Conservation (phyloP, 2,797 vertebrate species). For the Premnoplex brunnescens region DNA sequence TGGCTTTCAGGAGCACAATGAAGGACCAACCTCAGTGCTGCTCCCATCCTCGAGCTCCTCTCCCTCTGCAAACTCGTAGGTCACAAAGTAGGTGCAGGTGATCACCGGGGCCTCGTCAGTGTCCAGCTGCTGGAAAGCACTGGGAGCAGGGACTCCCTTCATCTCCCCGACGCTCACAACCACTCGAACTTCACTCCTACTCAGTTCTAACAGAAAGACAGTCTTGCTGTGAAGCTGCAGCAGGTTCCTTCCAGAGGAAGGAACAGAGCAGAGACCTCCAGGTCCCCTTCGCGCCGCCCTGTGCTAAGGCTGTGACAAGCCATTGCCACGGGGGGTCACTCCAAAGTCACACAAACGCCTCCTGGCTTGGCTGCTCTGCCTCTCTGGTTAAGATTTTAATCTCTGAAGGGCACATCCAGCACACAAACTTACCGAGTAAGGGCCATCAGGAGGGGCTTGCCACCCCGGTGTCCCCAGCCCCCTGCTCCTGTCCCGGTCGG, state of each 20-base stretch:
- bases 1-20: not conserved
- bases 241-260: not conserved
- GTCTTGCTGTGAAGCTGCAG: not conserved
- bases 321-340: constrained; percentile 63
- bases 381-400: not conserved
- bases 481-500: not conserved
- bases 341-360: not conserved
- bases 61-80: constrained; percentile 78
- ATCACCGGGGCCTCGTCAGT: constrained; percentile 67
- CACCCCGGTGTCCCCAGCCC: not conserved
- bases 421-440: not conserved
- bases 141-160: constrained; percentile 76
- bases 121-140: constrained; percentile 27
- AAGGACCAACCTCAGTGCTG: not conserved
- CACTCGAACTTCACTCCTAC: constrained; percentile 56
- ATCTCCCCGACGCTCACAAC: constrained; percentile 78
- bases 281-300: not conserved
- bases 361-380: not conserved
- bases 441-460: not conserved
- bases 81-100: constrained; percentile 79
- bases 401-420: not conserved
- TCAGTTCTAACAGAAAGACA: constrained; percentile 67
- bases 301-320: not conserved
- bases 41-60: not conserved
- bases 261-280: not conserved